Percentiles rank a stretch among this genome's conserved stretches.
Conservation (phyloP, 2,113 vertebrate genomes). For the Odontesthes bonariensis region DNA sequence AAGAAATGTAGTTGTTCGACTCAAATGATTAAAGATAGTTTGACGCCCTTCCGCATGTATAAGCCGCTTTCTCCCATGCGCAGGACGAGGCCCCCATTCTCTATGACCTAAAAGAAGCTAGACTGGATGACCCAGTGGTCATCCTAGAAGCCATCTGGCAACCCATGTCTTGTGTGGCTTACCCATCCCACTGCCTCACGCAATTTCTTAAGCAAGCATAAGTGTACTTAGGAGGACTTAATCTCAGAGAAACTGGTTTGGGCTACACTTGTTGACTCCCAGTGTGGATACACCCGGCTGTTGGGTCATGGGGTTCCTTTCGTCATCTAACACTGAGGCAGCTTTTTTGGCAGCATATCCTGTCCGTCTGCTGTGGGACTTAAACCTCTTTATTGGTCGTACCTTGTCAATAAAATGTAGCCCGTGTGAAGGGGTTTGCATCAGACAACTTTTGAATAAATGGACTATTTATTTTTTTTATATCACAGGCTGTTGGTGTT, state of each 20-base stretch:
- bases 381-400: slow-evolving; percentile 42
- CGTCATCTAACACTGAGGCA: slow-evolving; percentile 41
- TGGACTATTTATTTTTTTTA: slow-evolving; percentile 8
- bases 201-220: slow-evolving; percentile 80
- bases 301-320: slow-evolving; percentile 71
- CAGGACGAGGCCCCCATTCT: slow-evolving; percentile 49
- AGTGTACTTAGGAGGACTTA: slow-evolving; percentile 79
- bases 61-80: slow-evolving; percentile 74
- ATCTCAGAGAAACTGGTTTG: slow-evolving; percentile 80
- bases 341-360: slow-evolving; percentile 14
- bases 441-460: slow-evolving; percentile 12
- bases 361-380: slow-evolving; percentile 39
- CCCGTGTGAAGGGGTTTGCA: slow-evolving; percentile 8
- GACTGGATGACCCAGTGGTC: slow-evolving; percentile 80
- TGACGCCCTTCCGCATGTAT: slow-evolving; percentile 62
- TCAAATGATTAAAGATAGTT: slow-evolving; percentile 64
- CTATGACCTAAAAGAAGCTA: slow-evolving; percentile 78
- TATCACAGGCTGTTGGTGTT: slow-evolving; percentile 15
- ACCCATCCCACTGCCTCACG: slow-evolving; percentile 72
- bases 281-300: slow-evolving; percentile 47
- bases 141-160: slow-evolving; percentile 81
- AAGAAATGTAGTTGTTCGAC: slow-evolving; percentile 39
- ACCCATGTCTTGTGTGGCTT: slow-evolving; percentile 73
- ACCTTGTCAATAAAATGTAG: slow-evolving; percentile 25
- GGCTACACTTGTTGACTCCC: slow-evolving; percentile 58